Evolutionary conservation across 2,888 invertebrate genomes (phyloP), one percentile per base, ranked within the genome.

Genomic region (Dryadula phaetusa): DNA sequence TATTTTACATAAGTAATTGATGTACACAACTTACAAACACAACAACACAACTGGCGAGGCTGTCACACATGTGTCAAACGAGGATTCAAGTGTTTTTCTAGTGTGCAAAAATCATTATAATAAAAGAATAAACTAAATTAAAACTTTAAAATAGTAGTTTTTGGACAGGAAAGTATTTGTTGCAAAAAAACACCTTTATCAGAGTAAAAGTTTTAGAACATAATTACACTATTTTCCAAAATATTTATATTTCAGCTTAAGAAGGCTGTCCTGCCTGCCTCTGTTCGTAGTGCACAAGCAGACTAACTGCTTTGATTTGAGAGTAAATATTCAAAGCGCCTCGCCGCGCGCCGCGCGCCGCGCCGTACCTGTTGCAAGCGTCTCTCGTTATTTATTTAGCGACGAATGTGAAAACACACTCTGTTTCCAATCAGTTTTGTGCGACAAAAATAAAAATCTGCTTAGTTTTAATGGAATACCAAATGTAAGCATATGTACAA

Each of bases 281-380:
- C 18, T 49, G 20, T 16, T 22, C 18, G 4, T 1, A 28, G 52
- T 10, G 18, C 16, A 32, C 18, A 18, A 5, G 32, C 10, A 34
- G 32, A 34, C 12, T n/a, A n/a, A n/a, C n/a, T 12, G 34, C 37
- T 34, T 54, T 54, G 54, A 54, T 37, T 37, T 8, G 18, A 2
- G 42, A 28, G 44, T 63, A 53, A 63, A 53, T 53, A 63, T 53
- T 42, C 42, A 62, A 28, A 42, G 52, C 14, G 47, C 37, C 47
- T n/a, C n/a, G n/a, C n/a, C n/a, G n/a, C n/a, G n/a, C n/a, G n/a
- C n/a, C n/a, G n/a, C n/a, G 46, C 47, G 32, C 37, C 32, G 61
- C n/a, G 25, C n/a, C 25, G 37, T 52, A 62, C 62, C 52, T 52
- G 62, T 62, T 62, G 62, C 62, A 28, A 62, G 62, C 25, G n/a